Percentiles rank a stretch among this genome's conserved stretches.
phyloP scores from a whole-genome alignment of 2,797 vertebrate species.

The Pelobates cultripes region DNA sequence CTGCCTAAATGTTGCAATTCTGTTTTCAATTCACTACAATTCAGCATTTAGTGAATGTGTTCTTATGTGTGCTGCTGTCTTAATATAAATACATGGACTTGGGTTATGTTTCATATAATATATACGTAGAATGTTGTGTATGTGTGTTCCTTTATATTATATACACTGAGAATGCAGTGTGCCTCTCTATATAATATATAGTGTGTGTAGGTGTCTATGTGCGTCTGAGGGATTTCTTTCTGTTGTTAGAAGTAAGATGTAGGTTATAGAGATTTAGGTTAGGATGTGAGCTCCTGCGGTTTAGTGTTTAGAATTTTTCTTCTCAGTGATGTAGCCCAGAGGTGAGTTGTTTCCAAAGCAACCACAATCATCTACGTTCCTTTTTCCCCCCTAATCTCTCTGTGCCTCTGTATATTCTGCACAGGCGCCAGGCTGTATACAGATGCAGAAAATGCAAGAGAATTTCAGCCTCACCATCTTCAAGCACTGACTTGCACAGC shows the following conservation, averaged over 20 bases:
- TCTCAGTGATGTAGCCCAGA: slow-evolving; percentile 14
- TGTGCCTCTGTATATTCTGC: slow-evolving; percentile 22
- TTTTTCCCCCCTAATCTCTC: neutral
- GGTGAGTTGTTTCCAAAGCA: slow-evolving; percentile 47
- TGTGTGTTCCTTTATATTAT: no score
- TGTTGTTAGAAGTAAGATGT: neutral
- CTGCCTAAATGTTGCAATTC: no score
- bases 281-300: neutral
- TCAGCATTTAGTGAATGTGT: no score
- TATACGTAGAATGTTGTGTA: no score
- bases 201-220: no score
- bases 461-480: neutral
- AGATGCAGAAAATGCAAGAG: slow-evolving; percentile 29
- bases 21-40: no score
- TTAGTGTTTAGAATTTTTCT: slow-evolving; percentile 22
- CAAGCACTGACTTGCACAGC: neutral
- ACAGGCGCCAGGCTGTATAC: slow-evolving; percentile 25
- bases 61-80: no score
- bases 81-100: no score
- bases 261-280: neutral
- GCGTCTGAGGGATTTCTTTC: neutral
- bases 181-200: no score
- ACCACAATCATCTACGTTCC: slow-evolving; percentile 38
- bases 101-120: no score
- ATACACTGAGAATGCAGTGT: no score